phyloP scores from a whole-genome alignment of 35 echinoderm and acorn worm genomes.

The Anneissia japonica region DNA sequence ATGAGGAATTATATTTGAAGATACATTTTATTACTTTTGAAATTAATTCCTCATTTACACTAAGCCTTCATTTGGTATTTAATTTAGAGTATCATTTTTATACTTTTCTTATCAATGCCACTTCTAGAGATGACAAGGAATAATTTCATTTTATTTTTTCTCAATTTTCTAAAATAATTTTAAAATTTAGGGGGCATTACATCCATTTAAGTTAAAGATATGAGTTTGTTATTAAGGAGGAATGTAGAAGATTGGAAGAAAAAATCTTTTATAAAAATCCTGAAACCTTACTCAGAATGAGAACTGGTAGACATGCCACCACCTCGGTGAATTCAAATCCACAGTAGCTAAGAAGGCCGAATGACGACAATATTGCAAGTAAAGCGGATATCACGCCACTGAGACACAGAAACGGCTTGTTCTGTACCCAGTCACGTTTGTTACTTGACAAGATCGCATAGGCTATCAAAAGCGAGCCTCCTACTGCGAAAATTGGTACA shows the following conservation, averaged over 20 bases:
- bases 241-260: too few species aligned
- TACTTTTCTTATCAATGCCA: not conserved
- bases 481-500: constrained; percentile 58
- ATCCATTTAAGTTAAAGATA: too few species aligned
- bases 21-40: too few species aligned
- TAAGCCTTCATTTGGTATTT: too few species aligned
- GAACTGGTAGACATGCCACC: constrained; percentile 87
- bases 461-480: constrained; percentile 62
- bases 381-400: constrained; percentile 73
- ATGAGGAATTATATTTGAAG: too few species aligned
- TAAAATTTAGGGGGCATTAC: too few species aligned
- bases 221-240: too few species aligned
- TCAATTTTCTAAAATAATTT: too few species aligned
- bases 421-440: constrained; percentile 93
- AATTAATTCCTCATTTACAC: too few species aligned
- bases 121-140: constrained; percentile 61
- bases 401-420: constrained; percentile 84
- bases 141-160: too few species aligned
- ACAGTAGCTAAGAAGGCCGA: constrained; percentile 69
- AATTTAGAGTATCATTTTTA: too few species aligned
- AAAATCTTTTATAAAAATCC: not conserved
- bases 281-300: constrained; percentile 71
- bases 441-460: constrained; percentile 92
- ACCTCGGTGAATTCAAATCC: constrained; percentile 69
- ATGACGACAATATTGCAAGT: constrained; percentile 70